Evolutionary conservation across 2,113 vertebrate species (phyloP), one percentile per base, ranked within the genome.

Genomic region (Cygnus atratus): DNA sequence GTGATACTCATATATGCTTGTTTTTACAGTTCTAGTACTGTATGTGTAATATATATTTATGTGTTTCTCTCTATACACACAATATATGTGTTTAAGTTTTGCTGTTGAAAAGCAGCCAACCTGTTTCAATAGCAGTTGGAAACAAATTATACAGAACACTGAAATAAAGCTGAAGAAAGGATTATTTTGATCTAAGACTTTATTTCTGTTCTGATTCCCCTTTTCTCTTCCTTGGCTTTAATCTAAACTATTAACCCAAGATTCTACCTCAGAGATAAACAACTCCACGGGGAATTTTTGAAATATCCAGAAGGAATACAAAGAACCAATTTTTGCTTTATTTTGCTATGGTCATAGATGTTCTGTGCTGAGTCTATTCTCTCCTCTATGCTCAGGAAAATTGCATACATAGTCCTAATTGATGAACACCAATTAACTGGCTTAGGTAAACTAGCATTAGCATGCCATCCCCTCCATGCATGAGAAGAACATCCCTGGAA

Each of bases 141-240:
- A 90, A 76, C 41, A 77, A 77, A 85, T 85, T 84, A 66, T n/a
- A 77, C 11, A 57, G 79, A 95, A 43, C 43, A 43, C 37, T 52
- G 79, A 92, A 95, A 66, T 80, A 90, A 88, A 86, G 43, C 57
- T 57, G 22, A 19, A 52, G n/a, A 88, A 92, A 72, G 12, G 65
- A 21, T 81, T 93, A 79, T 94, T 93, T 93, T 92, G 83, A 81
- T 92, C 39, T 28, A 28, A 82, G 62, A 48, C 73, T n/a, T 59
- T 91, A 58, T 83, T 96, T 93, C 78, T 93, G 26, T 93, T 95
- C 68, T 75, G 57, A 78, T 88, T 92, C 33, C 21, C 18, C 43
- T 85, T 91, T 91, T 46, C 26, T 91, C 65, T 72, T 83, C 43
- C 37, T 83, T 87, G 90, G 61, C 52, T 78, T 88, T 96, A 86